Evolutionary conservation across 2,113 vertebrate species (phyloP).

Genomic region (Collichthys lucidus): DNA sequence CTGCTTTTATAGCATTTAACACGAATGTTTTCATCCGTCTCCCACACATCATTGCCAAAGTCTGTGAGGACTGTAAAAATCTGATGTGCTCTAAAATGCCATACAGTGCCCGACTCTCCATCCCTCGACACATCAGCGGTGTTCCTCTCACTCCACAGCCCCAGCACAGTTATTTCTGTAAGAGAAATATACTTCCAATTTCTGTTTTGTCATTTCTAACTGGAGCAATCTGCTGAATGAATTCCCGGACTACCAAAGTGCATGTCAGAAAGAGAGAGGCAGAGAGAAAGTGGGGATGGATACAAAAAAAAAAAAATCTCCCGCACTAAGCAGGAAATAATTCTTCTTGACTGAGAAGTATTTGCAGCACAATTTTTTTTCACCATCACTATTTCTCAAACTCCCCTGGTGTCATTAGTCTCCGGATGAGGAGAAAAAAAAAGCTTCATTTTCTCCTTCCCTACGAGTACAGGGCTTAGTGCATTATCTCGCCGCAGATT

Average conservation of each 20-base stretch:
- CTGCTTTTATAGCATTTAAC: constrained; percentile 36
- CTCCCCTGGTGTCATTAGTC: constrained; percentile 71
- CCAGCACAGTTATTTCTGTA: constrained; percentile 53
- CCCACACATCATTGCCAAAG: constrained; percentile 2
- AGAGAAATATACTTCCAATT: constrained; percentile 71
- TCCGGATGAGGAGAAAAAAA: constrained; percentile 14
- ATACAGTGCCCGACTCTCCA: constrained; percentile 29
- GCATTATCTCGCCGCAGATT: constrained; percentile 65
- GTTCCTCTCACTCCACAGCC: constrained; percentile 42
- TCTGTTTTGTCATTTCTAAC: constrained; percentile 77
- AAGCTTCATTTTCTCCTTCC: constrained; percentile 65
- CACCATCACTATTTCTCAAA: constrained; percentile 69
- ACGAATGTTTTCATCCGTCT: constrained; percentile 45
- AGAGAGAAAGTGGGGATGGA: constrained; percentile 14
- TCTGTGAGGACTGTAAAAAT: constrained; percentile 54
- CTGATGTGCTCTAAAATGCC: constrained; percentile 42
- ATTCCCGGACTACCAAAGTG: constrained; percentile 64
- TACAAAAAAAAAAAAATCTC: constrained; percentile 36
- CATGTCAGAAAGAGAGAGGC: constrained; percentile 50
- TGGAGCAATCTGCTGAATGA: constrained; percentile 67
- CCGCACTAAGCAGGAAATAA: constrained; percentile 63
- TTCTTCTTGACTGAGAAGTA: constrained; percentile 68
- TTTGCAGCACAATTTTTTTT: constrained; percentile 58
- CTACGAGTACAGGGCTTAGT: constrained; percentile 39
- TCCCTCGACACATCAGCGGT: constrained; percentile 42